Conservation (phyloP, 2,797 vertebrate species). For the Coccyzus lansbergi region DNA sequence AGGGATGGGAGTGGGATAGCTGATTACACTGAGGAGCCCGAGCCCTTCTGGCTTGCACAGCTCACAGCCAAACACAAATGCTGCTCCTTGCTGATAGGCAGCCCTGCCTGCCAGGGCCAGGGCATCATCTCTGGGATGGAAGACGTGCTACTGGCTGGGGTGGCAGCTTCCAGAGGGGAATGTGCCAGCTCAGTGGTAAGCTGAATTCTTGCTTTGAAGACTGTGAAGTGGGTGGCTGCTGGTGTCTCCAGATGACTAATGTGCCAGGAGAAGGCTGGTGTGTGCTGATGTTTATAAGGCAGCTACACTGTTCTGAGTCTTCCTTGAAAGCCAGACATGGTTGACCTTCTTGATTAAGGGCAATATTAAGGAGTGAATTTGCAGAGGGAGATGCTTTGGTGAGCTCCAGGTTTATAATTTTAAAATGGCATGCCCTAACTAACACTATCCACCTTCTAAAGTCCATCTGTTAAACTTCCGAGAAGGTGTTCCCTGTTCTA, state of each 20-base stretch:
- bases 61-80: background rate
- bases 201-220: background rate
- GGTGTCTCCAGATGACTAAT: background rate
- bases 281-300: background rate
- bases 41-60: rapidly evolving
- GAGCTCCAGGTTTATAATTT: background rate
- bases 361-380: background rate
- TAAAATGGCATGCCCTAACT: background rate
- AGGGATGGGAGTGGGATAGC: background rate
- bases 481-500: background rate
- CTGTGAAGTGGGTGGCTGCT: background rate
- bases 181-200: background rate
- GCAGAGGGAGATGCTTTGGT: background rate
- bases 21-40: rapidly evolving
- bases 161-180: background rate
- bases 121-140: rapidly evolving
- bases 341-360: background rate
- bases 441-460: background rate
- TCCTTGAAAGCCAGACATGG: background rate
- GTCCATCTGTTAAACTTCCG: background rate
- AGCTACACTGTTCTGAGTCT: background rate
- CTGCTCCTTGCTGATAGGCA: background rate
- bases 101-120: rapidly evolving
- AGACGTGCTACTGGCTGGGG: rapidly evolving
- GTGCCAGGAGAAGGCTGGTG: background rate